Percentiles rank a stretch among this genome's conserved stretches.
These are phyloP conservation scores for Apodemia duryi DNA, from an alignment of 2,888 invertebrate species.

Conservation along the genomic window DNA sequence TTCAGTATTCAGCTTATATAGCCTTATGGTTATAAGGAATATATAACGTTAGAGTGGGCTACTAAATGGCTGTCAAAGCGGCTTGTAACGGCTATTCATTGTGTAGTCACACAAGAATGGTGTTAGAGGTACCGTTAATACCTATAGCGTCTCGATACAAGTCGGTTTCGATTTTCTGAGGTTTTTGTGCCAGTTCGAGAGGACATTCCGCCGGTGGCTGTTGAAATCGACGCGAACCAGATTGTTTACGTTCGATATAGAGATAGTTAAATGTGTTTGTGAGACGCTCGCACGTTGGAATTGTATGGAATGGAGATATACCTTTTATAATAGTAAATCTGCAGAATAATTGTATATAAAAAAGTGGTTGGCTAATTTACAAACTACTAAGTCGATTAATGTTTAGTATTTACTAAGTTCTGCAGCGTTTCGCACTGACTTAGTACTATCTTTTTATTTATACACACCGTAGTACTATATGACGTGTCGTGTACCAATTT, in stretches of 20 bases:
- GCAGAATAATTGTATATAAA: too few species aligned
- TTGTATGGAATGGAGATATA: constrained; percentile 39
- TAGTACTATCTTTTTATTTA: too few species aligned
- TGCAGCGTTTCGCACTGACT: too few species aligned
- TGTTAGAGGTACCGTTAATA: constrained; percentile 10
- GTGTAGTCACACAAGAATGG: constrained; percentile 9
- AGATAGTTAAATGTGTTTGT: constrained; percentile 63
- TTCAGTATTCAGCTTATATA: too few species aligned
- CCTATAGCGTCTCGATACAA: constrained; percentile 9
- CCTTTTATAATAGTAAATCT: too few species aligned
- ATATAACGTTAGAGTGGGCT: not conserved
- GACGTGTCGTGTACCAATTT: too few species aligned
- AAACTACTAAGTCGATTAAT: too few species aligned
- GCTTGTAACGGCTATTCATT: constrained; percentile 8
- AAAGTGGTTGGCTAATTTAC: too few species aligned
- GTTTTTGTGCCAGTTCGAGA: constrained; percentile 32
- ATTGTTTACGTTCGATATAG: constrained; percentile 73
- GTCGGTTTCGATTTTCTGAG: constrained; percentile 36
- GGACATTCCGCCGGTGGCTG: constrained; percentile 39
- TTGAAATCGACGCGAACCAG: constrained; percentile 67
- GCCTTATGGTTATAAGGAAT: not conserved
- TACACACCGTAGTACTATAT: too few species aligned
- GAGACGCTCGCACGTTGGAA: constrained; percentile 40
- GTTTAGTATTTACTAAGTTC: too few species aligned
- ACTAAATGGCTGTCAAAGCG: not conserved